These are phyloP conservation scores for Balanococcus diminutus DNA, from an alignment of 2,888 invertebrate genomes.

Conservation along the genomic window DNA sequence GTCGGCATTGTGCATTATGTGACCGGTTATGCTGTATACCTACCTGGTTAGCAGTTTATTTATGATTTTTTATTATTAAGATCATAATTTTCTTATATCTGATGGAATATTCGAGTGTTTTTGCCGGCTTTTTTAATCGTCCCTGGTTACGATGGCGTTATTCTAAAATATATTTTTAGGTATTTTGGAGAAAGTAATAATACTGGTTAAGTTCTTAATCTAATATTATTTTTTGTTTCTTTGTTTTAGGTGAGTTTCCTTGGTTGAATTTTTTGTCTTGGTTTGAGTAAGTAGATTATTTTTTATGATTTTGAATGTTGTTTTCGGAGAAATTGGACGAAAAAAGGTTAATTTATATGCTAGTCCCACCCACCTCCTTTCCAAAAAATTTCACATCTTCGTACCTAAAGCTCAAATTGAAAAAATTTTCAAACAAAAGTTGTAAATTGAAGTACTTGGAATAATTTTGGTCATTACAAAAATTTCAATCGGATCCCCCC, in stretches of 20 bases:
- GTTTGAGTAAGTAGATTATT: neutral
- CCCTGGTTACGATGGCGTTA: neutral
- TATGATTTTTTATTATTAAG: neutral
- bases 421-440: no score
- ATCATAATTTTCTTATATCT: neutral
- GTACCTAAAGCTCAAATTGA: no score
- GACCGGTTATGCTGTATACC: neutral
- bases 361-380: no score
- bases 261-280: neutral
- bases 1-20: neutral
- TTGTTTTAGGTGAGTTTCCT: conserved; percentile 8
- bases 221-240: neutral
- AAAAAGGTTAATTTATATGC: no score
- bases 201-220: neutral
- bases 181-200: neutral
- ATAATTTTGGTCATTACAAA: no score
- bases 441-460: no score
- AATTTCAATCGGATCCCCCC: no score
- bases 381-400: no score
- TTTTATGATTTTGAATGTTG: neutral
- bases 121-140: neutral
- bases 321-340: neutral
- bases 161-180: neutral
- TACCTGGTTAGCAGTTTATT: neutral
- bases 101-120: neutral